phyloP scores from a whole-genome alignment of 2,113 vertebrate species.

The Synodontis membranacea region DNA sequence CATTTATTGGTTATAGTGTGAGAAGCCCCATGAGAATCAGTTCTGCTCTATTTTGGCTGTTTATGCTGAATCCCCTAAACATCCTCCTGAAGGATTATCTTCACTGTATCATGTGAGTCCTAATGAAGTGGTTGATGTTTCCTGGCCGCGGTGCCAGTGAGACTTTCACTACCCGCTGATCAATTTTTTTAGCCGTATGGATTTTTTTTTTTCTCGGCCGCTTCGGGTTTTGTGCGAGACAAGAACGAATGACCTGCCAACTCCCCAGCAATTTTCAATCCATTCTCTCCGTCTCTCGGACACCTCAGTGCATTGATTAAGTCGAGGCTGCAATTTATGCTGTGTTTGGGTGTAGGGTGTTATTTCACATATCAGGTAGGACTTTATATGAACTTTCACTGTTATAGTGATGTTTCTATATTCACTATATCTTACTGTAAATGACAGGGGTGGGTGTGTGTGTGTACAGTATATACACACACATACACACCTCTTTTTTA shows the following conservation, averaged over 20 bases:
- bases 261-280: slow-evolving; percentile 13
- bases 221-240: slow-evolving; percentile 34
- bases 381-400: not conserved
- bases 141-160: not conserved
- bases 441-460: not conserved
- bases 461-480: too few species aligned
- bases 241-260: slow-evolving; percentile 26
- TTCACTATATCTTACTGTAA: not conserved
- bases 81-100: not conserved
- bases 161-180: not conserved
- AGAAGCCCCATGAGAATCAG: not conserved
- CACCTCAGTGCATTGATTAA: not conserved
- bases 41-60: not conserved
- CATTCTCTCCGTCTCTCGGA: not conserved
- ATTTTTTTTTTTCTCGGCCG: slow-evolving; percentile 8
- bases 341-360: not conserved
- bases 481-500: too few species aligned
- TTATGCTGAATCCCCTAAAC: not conserved
- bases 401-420: not conserved
- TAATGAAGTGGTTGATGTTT: slow-evolving; percentile 17
- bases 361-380: not conserved
- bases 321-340: not conserved
- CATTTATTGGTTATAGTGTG: not conserved
- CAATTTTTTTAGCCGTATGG: slow-evolving; percentile 7
- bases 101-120: not conserved